Evolutionary conservation across 2,888 invertebrate genomes (phyloP), one percentile per base, ranked within the genome.

Genomic region (Orchestes rusci): DNA sequence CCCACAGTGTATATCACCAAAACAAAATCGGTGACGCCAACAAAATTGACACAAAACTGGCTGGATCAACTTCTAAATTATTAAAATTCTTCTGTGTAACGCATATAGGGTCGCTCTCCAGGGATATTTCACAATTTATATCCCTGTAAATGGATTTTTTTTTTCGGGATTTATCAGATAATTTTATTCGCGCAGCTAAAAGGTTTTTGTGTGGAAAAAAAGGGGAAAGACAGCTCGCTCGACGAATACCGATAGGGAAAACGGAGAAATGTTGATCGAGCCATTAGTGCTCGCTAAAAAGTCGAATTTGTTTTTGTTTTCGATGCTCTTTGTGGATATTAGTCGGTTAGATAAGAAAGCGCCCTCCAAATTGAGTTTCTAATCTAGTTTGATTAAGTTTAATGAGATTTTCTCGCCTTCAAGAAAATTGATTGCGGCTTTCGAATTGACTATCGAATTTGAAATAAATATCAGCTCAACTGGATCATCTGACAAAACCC

Each of bases 181-280:
- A 41, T 41, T 41, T 35, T 23, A 41, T 41, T 41, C 34, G 32
- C 28, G 23, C 41, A 35, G 41, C 16, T 41, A 41, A 41, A 41
- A 41, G 34, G 41, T 41, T 41, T 41, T 33, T 32, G 12, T 16
- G 19, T 32, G 5, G 15, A 15, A 16, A 13, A 15, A 17, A 17
- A 7, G 4, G 16, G 13, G 33, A 20, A 17, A 13, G 15, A 20
- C n/a, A 19, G 40, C 31, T 17, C 30, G 30, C n/a, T 16, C 19
- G 39, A 19, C 18, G 33, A 40, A 40, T 33, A 20, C 13, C 32
- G 33, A 40, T 32, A 23, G 19, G n/a, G 16, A 32, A 13, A 27
- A 15, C 30, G 16, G 16, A 2, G 36, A 18, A 36, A 36, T 36
- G 36, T 36, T 36, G 36, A 36, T 36, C 36, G 36, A 36, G 13